A percentile compares a stretch with the other conserved stretches of the same genome.
These are phyloP conservation scores for Acromyrmex heyeri DNA, from an alignment of 1,140 invertebrate genomes.

Conservation along the genomic window DNA sequence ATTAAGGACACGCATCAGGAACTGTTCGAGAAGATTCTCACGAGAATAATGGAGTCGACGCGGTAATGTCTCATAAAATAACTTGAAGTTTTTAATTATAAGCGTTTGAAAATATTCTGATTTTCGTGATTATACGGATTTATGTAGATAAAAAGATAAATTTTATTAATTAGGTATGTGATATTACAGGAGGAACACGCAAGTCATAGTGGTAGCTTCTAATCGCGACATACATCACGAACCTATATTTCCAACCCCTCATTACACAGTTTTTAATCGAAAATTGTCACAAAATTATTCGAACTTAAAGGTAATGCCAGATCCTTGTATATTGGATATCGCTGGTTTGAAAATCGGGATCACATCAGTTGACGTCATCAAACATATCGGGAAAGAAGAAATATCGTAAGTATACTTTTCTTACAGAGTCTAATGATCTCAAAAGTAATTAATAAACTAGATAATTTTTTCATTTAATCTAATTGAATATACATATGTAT, in stretches of 20 bases:
- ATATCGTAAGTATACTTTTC: constrained; percentile 88
- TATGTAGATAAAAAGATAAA: not conserved
- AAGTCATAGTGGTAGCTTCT: constrained; percentile 92
- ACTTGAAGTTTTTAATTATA: not conserved
- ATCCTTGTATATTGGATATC: constrained; percentile 93
- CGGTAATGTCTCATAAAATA: constrained; percentile 6
- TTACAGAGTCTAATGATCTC: not conserved
- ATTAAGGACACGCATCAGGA: constrained; percentile 89
- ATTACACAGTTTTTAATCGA: constrained; percentile 86
- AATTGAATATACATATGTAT: not conserved
- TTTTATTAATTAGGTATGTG: not conserved
- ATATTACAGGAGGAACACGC: constrained; percentile 88
- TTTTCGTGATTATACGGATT: not conserved
- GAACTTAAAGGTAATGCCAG: constrained; percentile 90
- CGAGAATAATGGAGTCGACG: constrained; percentile 87
- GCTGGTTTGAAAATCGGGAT: constrained; percentile 92
- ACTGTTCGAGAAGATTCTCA: constrained; percentile 90
- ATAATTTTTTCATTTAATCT: not conserved
- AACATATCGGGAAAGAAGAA: constrained; percentile 93
- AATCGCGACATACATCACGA: constrained; percentile 92
- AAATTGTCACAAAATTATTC: constrained; percentile 67
- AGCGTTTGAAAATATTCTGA: not conserved
- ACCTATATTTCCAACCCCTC: constrained; percentile 93
- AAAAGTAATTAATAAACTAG: not conserved
- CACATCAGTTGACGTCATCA: constrained; percentile 93